Evolutionary conservation across 2,797 vertebrate species (phyloP).

Genomic region (Hydrolagus colliei): DNA sequence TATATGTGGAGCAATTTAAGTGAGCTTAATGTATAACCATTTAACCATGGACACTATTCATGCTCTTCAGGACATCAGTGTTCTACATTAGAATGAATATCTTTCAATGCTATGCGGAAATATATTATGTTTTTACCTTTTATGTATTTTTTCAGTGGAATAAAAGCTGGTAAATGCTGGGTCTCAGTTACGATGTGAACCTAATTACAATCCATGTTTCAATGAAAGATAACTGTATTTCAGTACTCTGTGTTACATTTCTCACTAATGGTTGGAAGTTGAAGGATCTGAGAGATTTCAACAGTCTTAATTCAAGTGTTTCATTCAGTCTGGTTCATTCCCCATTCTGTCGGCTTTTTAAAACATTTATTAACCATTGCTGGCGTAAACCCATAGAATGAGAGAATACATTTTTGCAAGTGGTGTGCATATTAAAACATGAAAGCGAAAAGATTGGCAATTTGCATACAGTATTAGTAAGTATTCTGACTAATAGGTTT

Average conservation of each 20-base stretch:
- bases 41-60: neutral
- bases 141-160: conserved; percentile 7
- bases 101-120: neutral
- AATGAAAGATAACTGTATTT: conserved; percentile 14
- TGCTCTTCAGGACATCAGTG: neutral
- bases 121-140: conserved; percentile 8
- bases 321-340: conserved; percentile 21
- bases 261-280: conserved; percentile 12
- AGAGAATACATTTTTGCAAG: conserved; percentile 22
- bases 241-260: conserved; percentile 14
- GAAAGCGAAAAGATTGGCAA: conserved; percentile 20
- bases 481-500: neutral
- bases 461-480: conserved; percentile 7
- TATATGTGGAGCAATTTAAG: conserved; percentile 19
- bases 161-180: conserved; percentile 1
- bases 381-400: conserved; percentile 10
- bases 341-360: conserved; percentile 7
- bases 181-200: conserved; percentile 16
- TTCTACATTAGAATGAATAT: conserved; percentile 19
- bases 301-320: conserved; percentile 1
- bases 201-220: neutral
- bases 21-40: conserved; percentile 22
- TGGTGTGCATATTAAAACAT: conserved; percentile 19
- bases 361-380: conserved; percentile 16
- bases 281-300: conserved; percentile 19